Evolutionary conservation across 2,888 invertebrate genomes (phyloP), one percentile per base, ranked within the genome.

Genomic region (Mycalesis mineus): DNA sequence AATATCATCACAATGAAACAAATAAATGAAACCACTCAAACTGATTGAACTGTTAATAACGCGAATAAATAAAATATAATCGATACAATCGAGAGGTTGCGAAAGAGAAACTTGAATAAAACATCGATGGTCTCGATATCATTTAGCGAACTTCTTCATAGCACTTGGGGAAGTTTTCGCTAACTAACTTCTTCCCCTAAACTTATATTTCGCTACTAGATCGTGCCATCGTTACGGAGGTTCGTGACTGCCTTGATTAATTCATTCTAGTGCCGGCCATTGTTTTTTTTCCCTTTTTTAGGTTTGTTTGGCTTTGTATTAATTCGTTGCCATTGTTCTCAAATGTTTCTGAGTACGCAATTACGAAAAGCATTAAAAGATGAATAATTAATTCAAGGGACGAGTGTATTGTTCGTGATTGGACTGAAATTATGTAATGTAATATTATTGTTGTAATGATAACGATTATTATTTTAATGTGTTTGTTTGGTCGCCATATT

Each of bases 221-320:
- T 66, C 82, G 82, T 84, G 84, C 77, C 74, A 74, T 86, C 88
- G 76, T 88, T 88, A 87, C 75, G 62, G 65, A 55, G 67, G 77
- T 80, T 82, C 88, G 87, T 88, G 88, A 86, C 84, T 80, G 64
- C 65, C 77, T 75, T 81, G 82, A 86, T 88, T 86, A 87, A 87
- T 86, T 83, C 79, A 79, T 78, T 71, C 65, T 59, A 68, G 63
- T 69, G 65, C 13, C 6, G 65, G 8, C 33, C 36, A 36, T 36
- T 36, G 36, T 36, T 9, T 36, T 78, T 76, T 72, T 67, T 62
- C 60, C 11, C 37, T 70, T 63, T 63, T 59, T 55, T 45, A 47
- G 58, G 39, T 39, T 41, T 65, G 42, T 57, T 57, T 55, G 54
- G 51, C 57, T 60, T 67, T 64, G 62, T 62, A 60, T 63, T 64